Base-by-base conservation (phyloP, 2,113 vertebrate genomes). In the Mus pahari region DNA sequence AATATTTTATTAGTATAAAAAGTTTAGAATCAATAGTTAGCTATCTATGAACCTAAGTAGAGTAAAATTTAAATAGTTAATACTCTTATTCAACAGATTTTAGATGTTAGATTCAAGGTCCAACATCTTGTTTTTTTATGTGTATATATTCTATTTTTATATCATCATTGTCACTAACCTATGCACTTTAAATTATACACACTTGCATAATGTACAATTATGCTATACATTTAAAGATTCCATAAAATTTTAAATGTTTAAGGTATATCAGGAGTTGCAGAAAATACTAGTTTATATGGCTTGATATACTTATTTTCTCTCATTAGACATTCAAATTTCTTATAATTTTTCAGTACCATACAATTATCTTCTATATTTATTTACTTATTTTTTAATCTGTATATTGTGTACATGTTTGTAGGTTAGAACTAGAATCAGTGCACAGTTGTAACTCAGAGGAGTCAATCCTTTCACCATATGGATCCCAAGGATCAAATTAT, bases 1-100 rank as follows among this genome's bases (percentile, higher is more conserved):
- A 82, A 62, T 93, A 81, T 77, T 81, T 97, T 87, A 50, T 53
- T 64, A 94, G 42, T 77, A 84, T 78, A 55, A 95, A 91, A 87
- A 62, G 7, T 68, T 89, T 95, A 95, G 68, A 94, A 1, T 42
- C 45, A 14, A 50, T 22, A 89, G 75, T 90, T 94, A 93, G 87
- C 50, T 92, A 19, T 68, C 26, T 70, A 22, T 71, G 16, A 94
- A 93, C 74, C 17, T 88, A 42, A 94, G 90, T 84, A 88, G 36
- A 39, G 91, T 84, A 96, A 45, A 71, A 84, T 55, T 93, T 24
- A 82, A 92, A 78, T 45, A 11, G 58, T 78, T 19, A 3, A 64
- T 81, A 79, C 31, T 86, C 5, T 79, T 75, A 92, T 92, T 84
- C 33, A n/a, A 68, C 28, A 66, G 64, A 66, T 66, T 66, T 66